Evolutionary conservation across 23 tunicate genomes (phyloP).

Genomic region (Diplosoma virens): DNA sequence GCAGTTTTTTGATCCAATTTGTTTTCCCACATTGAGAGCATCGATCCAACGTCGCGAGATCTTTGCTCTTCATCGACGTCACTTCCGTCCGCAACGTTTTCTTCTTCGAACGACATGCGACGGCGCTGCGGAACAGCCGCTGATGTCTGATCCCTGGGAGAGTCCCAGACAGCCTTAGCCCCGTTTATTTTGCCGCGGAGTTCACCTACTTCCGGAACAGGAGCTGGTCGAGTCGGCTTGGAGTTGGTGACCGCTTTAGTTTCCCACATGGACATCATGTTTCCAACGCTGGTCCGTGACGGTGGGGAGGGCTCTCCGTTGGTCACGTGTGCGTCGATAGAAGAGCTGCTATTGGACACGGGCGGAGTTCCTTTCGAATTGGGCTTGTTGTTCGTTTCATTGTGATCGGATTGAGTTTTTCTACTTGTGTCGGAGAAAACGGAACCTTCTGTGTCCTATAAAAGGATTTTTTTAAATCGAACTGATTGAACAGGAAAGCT

Average conservation of each 20-base stretch:
- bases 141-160: neutral
- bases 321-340: neutral
- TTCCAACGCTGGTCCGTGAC: conserved; percentile 22
- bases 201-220: neutral
- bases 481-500: too few relatives aligned
- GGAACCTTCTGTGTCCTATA: conserved; percentile 43
- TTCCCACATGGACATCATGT: conserved; percentile 73
- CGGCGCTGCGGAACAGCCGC: conserved; percentile 4
- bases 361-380: neutral
- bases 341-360: neutral
- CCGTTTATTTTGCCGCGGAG: neutral
- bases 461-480: neutral
- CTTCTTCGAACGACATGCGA: conserved; percentile 12
- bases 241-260: neutral
- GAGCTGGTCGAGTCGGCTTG: neutral
- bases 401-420: neutral
- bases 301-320: neutral
- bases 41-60: conserved; percentile 44
- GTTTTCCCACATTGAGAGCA: conserved; percentile 68
- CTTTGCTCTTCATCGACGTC: neutral
- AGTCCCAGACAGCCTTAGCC: neutral
- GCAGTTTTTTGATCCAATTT: conserved; percentile 10
- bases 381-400: neutral
- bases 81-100: neutral
- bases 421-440: neutral